Evolutionary conservation across 2,113 vertebrate genomes (phyloP).

Genomic region (Pteruthius melanotis): DNA sequence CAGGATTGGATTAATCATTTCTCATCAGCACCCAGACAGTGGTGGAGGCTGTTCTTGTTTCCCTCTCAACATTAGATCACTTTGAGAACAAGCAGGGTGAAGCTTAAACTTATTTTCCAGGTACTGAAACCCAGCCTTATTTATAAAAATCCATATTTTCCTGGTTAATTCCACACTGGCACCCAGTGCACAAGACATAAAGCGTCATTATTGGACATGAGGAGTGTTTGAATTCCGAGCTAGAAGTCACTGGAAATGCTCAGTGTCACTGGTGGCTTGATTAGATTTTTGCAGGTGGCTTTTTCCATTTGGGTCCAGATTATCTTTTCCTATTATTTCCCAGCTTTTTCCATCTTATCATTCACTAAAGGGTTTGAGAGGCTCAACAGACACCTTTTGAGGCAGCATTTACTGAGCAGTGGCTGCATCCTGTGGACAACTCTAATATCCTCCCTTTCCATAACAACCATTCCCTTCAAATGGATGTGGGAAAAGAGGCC

Average conservation of each 20-base stretch:
- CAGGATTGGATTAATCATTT: slow-evolving; percentile 47
- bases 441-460: neutral
- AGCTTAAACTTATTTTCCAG: neutral
- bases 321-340: neutral
- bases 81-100: slow-evolving; percentile 22
- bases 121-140: neutral
- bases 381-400: neutral
- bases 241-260: neutral
- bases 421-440: neutral
- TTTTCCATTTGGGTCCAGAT: neutral
- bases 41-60: slow-evolving; percentile 27
- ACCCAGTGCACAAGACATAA: neutral
- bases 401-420: neutral
- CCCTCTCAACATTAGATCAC: neutral
- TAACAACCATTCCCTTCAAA: neutral
- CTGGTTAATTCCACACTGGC: neutral
- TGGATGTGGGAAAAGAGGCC: no score
- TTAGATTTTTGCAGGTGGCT: neutral
- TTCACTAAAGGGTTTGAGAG: neutral
- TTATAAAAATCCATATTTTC: slow-evolving; percentile 1
- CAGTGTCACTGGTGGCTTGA: neutral
- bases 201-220: neutral
- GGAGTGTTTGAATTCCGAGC: neutral
- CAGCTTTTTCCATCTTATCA: neutral
- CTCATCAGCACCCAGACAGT: slow-evolving; percentile 23